Evolutionary conservation across 2,797 vertebrate genomes (phyloP).

Genomic region (Malacoraja senta): DNA sequence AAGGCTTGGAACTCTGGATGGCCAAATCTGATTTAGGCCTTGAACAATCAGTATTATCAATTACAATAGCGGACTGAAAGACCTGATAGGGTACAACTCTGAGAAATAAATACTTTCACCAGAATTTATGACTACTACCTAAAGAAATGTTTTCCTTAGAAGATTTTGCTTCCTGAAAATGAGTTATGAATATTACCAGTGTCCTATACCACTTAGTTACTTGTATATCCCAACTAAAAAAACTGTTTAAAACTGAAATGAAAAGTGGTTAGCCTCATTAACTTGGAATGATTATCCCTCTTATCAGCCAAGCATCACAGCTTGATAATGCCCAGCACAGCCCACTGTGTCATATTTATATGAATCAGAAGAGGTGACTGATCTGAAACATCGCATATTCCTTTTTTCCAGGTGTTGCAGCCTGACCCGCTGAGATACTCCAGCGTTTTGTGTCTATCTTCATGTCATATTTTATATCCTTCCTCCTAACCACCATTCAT

Average conservation of each 20-base stretch:
- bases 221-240: background rate
- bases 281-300: background rate
- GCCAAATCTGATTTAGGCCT: background rate
- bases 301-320: background rate
- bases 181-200: conserved; percentile 11
- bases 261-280: background rate
- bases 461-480: background rate
- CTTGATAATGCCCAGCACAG: background rate
- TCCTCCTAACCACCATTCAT: background rate
- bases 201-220: background rate
- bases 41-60: background rate
- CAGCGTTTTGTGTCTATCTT: too few relatives aligned
- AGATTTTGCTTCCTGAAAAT: background rate
- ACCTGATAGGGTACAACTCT: background rate
- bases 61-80: background rate
- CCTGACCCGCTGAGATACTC: too few relatives aligned
- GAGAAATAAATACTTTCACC: background rate
- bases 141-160: background rate
- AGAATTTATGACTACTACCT: conserved; percentile 1
- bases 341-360: background rate
- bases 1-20: background rate
- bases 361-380: too few relatives aligned
- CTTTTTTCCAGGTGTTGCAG: too few relatives aligned
- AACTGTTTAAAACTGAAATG: background rate
- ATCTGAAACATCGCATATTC: too few relatives aligned